Conservation (phyloP, 2,797 vertebrate genomes). For the Pipistrellus kuhlii region DNA sequence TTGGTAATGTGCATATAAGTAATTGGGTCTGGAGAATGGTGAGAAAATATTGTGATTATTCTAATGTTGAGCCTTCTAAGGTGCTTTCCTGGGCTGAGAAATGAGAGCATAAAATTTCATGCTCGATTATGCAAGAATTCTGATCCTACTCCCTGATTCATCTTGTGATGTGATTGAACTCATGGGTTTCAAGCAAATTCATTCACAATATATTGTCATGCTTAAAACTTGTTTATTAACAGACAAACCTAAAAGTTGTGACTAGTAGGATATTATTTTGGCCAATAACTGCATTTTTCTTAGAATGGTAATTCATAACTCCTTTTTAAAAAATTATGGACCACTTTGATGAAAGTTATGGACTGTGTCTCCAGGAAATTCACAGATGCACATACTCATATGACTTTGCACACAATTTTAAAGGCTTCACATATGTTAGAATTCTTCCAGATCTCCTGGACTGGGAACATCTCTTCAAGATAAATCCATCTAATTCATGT, state of each 20-base stretch:
- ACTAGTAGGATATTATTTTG: slow-evolving; percentile 24
- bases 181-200: background rate
- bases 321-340: background rate
- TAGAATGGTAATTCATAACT: background rate
- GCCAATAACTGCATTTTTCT: background rate
- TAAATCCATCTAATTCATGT: slow-evolving; percentile 54
- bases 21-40: background rate
- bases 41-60: background rate
- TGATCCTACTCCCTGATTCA: background rate
- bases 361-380: background rate
- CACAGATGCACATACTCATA: background rate
- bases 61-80: background rate
- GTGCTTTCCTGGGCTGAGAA: background rate
- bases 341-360: background rate
- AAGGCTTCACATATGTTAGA: background rate
- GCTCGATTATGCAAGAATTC: background rate
- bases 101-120: background rate
- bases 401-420: slow-evolving; percentile 17
- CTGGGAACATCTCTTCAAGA: slow-evolving; percentile 56
- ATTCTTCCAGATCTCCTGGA: slow-evolving; percentile 37
- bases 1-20: background rate
- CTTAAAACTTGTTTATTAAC: background rate
- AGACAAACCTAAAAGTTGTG: slow-evolving; percentile 37
- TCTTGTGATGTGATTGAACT: background rate
- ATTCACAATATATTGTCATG: background rate